Evolutionary conservation across 2,888 invertebrate species (phyloP).

Genomic region (Apamea epomidion): DNA sequence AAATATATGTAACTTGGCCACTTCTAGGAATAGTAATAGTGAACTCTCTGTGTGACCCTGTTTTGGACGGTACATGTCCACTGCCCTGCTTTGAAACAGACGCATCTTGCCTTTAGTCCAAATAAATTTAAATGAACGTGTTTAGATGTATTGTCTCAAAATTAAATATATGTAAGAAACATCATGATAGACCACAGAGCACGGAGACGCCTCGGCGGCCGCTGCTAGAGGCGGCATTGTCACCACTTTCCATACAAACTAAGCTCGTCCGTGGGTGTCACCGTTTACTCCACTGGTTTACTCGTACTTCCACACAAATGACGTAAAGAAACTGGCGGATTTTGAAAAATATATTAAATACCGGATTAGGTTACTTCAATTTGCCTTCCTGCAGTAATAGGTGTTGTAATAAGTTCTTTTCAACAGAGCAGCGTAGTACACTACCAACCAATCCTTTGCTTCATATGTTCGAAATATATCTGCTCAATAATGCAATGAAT

Average conservation of each 20-base stretch:
- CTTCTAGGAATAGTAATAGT: constrained; percentile 12
- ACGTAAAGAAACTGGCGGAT: neutral
- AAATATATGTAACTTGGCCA: neutral
- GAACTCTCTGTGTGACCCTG: constrained; percentile 3
- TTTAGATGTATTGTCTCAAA: neutral
- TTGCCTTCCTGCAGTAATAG: neutral
- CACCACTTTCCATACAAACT: neutral
- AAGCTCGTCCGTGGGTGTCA: neutral
- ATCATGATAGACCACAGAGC: neutral
- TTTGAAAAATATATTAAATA: constrained; percentile 10
- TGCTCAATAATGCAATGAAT: neutral
- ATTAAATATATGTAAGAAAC: neutral
- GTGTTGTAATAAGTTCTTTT: neutral
- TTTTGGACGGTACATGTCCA: constrained; percentile 17
- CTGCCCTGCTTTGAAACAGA: neutral
- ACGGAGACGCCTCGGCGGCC: neutral
- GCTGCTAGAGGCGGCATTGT: neutral
- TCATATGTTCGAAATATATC: neutral
- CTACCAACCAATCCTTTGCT: no score
- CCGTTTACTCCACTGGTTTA: neutral
- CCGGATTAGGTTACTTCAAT: neutral
- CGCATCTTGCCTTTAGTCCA: neutral
- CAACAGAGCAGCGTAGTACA: neutral
- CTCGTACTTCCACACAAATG: neutral
- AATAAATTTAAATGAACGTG: no score